Evolutionary conservation across 2,888 invertebrate genomes (phyloP).

Genomic region (Lucinisca nassula): DNA sequence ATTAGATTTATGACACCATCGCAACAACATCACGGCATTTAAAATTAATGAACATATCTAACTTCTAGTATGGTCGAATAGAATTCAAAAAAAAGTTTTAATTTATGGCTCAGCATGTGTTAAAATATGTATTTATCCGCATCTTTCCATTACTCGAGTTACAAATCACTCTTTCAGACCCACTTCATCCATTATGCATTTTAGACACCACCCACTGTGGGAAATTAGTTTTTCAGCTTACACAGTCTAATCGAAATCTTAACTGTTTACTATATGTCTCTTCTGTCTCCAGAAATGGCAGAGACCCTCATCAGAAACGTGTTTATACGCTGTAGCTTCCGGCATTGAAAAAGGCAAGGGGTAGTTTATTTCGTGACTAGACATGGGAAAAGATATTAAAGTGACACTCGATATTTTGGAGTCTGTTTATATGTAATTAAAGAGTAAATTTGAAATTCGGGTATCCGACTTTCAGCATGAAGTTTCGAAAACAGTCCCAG

Average conservation of each 20-base stretch:
- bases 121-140: conserved; percentile 1
- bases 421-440: background rate
- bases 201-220: background rate
- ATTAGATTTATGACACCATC: background rate
- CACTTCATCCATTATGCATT: background rate
- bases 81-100: background rate
- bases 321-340: too few relatives aligned
- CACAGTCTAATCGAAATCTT: too few relatives aligned
- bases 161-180: background rate
- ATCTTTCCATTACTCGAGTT: conserved; percentile 1
- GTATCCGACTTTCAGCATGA: background rate
- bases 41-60: conserved; percentile 7
- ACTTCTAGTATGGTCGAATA: background rate
- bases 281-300: too few relatives aligned
- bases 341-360: too few relatives aligned
- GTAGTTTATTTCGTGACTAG: too few relatives aligned
- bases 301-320: too few relatives aligned
- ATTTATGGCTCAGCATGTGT: background rate
- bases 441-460: background rate
- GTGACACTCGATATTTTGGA: background rate
- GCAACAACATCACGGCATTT: background rate
- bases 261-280: too few relatives aligned
- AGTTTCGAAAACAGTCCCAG: too few relatives aligned
- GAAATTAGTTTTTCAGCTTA: too few relatives aligned
- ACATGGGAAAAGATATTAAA: background rate